Percentiles rank a stretch among this genome's conserved stretches.
phyloP scores from a whole-genome alignment of 2,797 vertebrate genomes.

The Scolopax rusticola region DNA sequence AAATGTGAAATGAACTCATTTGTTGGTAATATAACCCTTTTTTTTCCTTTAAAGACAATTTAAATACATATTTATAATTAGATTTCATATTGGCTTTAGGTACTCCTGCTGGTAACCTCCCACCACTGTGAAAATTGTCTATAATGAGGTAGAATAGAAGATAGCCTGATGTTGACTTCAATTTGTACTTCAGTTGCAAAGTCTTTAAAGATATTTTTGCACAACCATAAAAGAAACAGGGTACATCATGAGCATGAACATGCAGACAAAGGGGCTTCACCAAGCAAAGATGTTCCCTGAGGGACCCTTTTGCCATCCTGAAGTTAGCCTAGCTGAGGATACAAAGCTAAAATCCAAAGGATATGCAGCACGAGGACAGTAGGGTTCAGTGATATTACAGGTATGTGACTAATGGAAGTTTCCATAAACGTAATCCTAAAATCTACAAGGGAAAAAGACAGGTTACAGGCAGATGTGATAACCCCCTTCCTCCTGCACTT shows the following conservation, averaged over 20 bases:
- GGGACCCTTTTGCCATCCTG: not conserved
- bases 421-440: not conserved
- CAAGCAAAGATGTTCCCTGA: not conserved
- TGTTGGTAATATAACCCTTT: too few species aligned
- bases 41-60: not conserved
- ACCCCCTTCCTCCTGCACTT: not conserved
- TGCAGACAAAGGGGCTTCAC: fast-evolving
- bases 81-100: not conserved
- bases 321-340: not conserved
- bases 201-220: not conserved
- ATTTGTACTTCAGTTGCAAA: not conserved
- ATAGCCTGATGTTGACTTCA: not conserved
- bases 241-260: not conserved
- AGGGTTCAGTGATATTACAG: not conserved
- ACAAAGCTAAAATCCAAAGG: not conserved
- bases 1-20: not conserved
- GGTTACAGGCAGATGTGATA: not conserved
- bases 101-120: not conserved
- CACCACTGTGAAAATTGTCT: not conserved
- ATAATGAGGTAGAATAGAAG: not conserved
- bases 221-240: not conserved
- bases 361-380: not conserved
- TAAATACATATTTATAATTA: not conserved
- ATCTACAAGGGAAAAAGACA: not conserved
- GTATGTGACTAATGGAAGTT: not conserved